phyloP scores from a whole-genome alignment of 2,113 vertebrate species.

The Tyto alba region DNA sequence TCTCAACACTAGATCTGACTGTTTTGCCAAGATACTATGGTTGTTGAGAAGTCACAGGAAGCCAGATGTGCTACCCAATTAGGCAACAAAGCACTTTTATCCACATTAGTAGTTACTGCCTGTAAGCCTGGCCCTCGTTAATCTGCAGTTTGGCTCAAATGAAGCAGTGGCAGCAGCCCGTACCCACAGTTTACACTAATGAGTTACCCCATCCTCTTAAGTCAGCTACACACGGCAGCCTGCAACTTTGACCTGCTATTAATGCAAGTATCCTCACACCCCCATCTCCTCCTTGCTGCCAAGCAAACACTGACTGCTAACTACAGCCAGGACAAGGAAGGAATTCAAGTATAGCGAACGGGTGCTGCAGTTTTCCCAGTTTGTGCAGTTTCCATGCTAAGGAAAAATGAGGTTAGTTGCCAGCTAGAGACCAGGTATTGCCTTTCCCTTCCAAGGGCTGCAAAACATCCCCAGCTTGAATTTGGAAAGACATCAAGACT shows the following conservation, averaged over 20 bases:
- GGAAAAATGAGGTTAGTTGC: not conserved
- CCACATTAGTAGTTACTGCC: not conserved
- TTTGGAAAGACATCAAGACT: not conserved
- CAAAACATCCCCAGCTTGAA: not conserved
- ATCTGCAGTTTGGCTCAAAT: not conserved
- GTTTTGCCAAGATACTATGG: not conserved
- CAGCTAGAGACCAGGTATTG: not conserved
- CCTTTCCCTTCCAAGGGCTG: not conserved
- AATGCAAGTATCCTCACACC: not conserved
- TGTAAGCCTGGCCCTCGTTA: not conserved
- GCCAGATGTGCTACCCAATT: not conserved
- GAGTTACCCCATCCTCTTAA: not conserved
- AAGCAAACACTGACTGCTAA: not conserved
- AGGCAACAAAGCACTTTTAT: not conserved
- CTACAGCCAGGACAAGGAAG: not conserved
- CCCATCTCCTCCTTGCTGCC: not conserved
- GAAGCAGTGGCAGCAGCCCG: not conserved
- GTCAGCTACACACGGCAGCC: not conserved
- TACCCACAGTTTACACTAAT: not conserved
- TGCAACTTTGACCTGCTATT: not conserved
- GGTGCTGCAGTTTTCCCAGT: not conserved
- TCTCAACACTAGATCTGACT: not conserved
- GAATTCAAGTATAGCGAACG: not conserved
- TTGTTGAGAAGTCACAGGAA: not conserved
- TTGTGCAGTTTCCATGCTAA: accelerated